Conservation (phyloP, 2,888 invertebrate species). For the Cephus pulcher region DNA sequence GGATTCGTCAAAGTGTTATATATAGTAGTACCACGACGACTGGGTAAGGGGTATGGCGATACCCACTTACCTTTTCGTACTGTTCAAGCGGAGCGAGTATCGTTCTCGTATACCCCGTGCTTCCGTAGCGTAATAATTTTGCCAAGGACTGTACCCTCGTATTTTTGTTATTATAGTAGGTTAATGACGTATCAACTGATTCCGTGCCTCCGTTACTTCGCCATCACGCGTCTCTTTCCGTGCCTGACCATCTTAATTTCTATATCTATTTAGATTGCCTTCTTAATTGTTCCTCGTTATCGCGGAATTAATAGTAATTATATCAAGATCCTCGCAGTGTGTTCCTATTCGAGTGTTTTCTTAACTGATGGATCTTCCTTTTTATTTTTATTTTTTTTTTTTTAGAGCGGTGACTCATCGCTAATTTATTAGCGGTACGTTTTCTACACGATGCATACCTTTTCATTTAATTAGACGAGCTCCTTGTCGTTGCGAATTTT, state of each 20-base stretch:
- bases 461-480: not conserved
- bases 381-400: not conserved
- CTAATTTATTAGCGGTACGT: not conserved
- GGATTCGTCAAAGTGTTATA: not conserved
- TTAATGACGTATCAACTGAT: conserved; percentile 21
- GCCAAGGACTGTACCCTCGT: conserved; percentile 7
- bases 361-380: not conserved
- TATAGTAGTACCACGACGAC: not conserved
- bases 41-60: not conserved
- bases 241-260: not conserved
- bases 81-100: not conserved
- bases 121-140: not conserved
- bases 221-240: not conserved
- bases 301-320: not conserved
- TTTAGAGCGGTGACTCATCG: not conserved
- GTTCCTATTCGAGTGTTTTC: not conserved
- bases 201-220: not conserved
- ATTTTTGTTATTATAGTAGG: conserved; percentile 22
- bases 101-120: not conserved
- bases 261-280: not conserved
- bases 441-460: not conserved
- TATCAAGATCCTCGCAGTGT: not conserved
- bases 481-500: not conserved
- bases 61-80: conserved; percentile 12
- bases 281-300: not conserved